These are phyloP conservation scores for Helarctos malayanus DNA, from an alignment of 2,797 vertebrate species.

Conservation along the genomic window DNA sequence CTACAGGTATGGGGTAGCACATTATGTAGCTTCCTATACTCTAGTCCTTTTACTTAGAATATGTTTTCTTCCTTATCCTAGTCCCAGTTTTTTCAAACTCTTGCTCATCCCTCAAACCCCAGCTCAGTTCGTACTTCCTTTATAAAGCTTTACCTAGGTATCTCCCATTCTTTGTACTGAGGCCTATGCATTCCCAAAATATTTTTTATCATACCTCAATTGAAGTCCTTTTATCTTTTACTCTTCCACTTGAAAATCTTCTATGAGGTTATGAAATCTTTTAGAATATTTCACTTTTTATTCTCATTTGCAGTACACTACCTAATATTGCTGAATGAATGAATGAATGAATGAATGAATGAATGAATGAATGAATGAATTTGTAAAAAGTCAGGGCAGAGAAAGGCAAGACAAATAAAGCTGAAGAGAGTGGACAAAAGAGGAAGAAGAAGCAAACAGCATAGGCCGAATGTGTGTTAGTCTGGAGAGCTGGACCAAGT, in stretches of 20 bases:
- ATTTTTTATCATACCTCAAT: background rate
- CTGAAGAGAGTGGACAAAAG: background rate
- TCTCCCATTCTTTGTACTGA: background rate
- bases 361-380: background rate
- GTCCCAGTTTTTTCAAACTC: background rate
- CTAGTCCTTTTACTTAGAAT: background rate
- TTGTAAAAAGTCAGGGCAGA: background rate
- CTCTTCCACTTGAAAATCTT: background rate
- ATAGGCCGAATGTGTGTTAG: background rate
- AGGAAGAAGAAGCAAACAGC: background rate
- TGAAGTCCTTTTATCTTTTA: background rate
- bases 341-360: background rate
- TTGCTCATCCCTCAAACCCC: background rate
- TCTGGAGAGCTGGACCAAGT: background rate
- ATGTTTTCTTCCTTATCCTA: background rate
- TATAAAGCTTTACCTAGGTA: background rate
- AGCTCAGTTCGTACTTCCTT: background rate
- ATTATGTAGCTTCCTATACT: background rate
- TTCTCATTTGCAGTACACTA: background rate
- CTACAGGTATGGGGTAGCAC: background rate
- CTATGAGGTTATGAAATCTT: background rate
- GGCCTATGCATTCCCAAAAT: background rate
- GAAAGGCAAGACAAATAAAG: background rate
- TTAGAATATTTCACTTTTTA: conserved; percentile 28
- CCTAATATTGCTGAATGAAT: background rate